Evolutionary conservation across 2,113 vertebrate genomes (phyloP), one percentile per base, ranked within the genome.

Genomic region (Promerops cafer): DNA sequence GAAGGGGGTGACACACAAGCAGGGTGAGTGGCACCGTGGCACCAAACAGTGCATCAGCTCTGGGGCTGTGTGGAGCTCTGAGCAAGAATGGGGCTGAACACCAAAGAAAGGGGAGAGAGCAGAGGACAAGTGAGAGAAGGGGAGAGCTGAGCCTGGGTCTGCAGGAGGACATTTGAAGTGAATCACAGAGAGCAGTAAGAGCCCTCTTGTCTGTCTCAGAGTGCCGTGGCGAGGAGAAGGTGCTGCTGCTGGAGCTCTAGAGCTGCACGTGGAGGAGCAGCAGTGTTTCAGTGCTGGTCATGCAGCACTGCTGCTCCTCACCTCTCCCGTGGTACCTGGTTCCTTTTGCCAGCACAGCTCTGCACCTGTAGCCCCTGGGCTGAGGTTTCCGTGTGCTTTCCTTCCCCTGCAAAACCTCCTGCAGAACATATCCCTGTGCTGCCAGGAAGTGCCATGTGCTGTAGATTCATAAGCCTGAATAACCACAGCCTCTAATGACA

Each of bases 1-100:
- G 39, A 53, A 23, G 63, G 39, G 7, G 2, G 5, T 33, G 27
- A 16, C 44, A 33, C 20, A 4, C 8, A 7, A 22, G 6, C n/a
- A 44, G 52, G 27, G 18, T 1, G 1, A 57, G 16, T 2, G 27
- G 22, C 9, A 1, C 2, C 0, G 13, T 33, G 54, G 12, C 54
- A 40, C 39, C n/a, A 26, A 14, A 11, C 2, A 4, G 5, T 30
- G 22, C 11, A 21, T 13, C 4, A 4, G 35, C 61, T 93, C 54
- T 0, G 0, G 6, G 26, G 33, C 56, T 59, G 28, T 4, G 3
- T 3, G 28, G 27, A 10, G 39, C 28, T 74, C 33, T 33, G 24
- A 16, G 52, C 13, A 5, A 14, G 7, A 30, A 30, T 1, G 37
- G 45, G 33, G 30, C 37, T 47, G 52, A 47, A 2, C 23, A 1